These are phyloP conservation scores for Ridgeia piscesae DNA, from an alignment of 1,140 invertebrate genomes.

Conservation along the genomic window DNA sequence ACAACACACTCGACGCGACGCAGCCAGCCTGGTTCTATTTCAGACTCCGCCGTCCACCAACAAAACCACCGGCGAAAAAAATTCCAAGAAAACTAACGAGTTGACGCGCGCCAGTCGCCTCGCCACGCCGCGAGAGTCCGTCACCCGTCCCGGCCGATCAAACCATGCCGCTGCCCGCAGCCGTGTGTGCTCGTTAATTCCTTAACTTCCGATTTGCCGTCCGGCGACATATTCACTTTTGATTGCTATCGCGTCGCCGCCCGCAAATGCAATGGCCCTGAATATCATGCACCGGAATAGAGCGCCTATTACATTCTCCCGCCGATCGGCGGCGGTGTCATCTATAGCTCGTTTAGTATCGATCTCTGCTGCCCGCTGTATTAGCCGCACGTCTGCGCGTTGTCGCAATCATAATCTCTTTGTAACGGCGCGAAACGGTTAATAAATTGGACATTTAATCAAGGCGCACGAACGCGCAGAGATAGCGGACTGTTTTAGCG, in stretches of 20 bases:
- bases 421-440: not conserved
- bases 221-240: not conserved
- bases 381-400: not conserved
- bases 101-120: not conserved
- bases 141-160: too few relatives aligned
- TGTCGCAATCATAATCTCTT: slow-evolving; percentile 5
- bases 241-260: not conserved
- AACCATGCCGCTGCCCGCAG: too few relatives aligned
- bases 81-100: not conserved
- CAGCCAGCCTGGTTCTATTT: not conserved
- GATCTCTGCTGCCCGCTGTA: not conserved
- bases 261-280: not conserved
- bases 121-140: not conserved
- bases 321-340: not conserved
- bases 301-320: not conserved
- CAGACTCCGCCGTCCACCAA: not conserved
- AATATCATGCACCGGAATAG: not conserved
- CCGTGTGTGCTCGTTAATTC: not conserved
- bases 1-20: too few relatives aligned
- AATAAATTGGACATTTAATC: not conserved
- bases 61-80: not conserved
- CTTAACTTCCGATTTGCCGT: not conserved
- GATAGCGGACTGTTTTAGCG: not conserved
- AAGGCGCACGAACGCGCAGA: not conserved
- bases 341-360: not conserved